Evolutionary conservation across 2,797 vertebrate genomes (phyloP).

Genomic region (Chaunax sp.): DNA sequence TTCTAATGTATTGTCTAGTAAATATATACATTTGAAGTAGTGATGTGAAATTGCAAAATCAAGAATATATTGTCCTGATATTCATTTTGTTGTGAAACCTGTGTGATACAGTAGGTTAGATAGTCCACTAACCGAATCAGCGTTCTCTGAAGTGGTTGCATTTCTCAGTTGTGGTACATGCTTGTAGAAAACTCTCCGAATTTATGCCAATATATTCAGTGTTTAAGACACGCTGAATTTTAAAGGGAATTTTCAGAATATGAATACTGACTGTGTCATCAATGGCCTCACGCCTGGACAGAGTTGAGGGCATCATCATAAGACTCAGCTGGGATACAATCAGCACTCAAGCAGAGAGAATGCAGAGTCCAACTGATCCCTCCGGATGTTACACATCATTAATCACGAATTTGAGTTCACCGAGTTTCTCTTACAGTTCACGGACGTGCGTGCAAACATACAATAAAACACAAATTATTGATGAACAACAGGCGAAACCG

Average conservation of each 20-base stretch:
- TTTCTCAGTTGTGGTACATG: neutral
- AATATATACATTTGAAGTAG: neutral
- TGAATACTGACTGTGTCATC: slow-evolving; percentile 32
- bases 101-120: neutral
- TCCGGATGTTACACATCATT: slow-evolving; percentile 41
- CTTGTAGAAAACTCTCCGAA: slow-evolving; percentile 8
- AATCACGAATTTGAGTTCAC: slow-evolving; percentile 22
- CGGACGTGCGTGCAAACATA: neutral
- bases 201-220: slow-evolving; percentile 13
- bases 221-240: slow-evolving; percentile 15
- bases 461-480: neutral
- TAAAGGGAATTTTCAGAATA: slow-evolving; percentile 15
- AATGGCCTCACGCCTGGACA: slow-evolving; percentile 50
- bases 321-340: slow-evolving; percentile 55
- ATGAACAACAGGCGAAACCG: neutral
- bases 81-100: no score
- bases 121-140: neutral
- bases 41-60: no score
- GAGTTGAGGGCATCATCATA: slow-evolving; percentile 46
- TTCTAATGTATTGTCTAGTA: no score
- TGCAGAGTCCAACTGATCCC: slow-evolving; percentile 60
- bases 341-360: slow-evolving; percentile 59
- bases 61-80: no score
- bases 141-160: slow-evolving; percentile 4
- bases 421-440: slow-evolving; percentile 1